Evolutionary conservation across 1,140 invertebrate species (phyloP).

Genomic region (Solen grandis): DNA sequence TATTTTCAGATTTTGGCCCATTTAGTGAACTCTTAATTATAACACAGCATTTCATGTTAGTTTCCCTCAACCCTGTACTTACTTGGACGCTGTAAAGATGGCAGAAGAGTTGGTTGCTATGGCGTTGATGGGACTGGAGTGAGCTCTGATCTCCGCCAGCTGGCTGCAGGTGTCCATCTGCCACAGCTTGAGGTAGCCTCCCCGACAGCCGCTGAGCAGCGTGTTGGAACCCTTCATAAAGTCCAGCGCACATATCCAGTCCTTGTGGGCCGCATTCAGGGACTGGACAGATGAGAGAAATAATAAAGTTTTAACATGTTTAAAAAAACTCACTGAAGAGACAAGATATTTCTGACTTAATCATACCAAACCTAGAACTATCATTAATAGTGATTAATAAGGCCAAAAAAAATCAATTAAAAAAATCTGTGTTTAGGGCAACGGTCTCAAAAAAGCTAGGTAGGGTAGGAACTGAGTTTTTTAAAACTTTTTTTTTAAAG

Average conservation of each 20-base stretch:
- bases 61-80: no score
- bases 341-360: neutral
- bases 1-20: no score
- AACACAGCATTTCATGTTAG: no score
- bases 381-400: neutral
- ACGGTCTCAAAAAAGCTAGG: no score
- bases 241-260: conserved; percentile 91
- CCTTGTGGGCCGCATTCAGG: conserved; percentile 92
- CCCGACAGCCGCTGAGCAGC: conserved; percentile 89
- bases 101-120: conserved; percentile 87
- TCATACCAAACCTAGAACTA: neutral
- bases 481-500: no score
- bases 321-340: no score
- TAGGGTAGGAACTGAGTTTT: no score
- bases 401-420: no score
- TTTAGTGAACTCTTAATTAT: no score
- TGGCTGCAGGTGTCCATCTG: conserved; percentile 84
- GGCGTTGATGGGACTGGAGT: conserved; percentile 88
- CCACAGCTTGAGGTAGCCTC: conserved; percentile 89
- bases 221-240: conserved; percentile 84
- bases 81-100: conserved; percentile 89
- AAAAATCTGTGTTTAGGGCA: no score
- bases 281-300: conserved; percentile 85
- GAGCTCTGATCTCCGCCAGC: conserved; percentile 88
- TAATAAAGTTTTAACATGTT: no score